These are phyloP conservation scores for Pheosia tremula DNA, from an alignment of 2,888 invertebrate genomes.

Conservation along the genomic window DNA sequence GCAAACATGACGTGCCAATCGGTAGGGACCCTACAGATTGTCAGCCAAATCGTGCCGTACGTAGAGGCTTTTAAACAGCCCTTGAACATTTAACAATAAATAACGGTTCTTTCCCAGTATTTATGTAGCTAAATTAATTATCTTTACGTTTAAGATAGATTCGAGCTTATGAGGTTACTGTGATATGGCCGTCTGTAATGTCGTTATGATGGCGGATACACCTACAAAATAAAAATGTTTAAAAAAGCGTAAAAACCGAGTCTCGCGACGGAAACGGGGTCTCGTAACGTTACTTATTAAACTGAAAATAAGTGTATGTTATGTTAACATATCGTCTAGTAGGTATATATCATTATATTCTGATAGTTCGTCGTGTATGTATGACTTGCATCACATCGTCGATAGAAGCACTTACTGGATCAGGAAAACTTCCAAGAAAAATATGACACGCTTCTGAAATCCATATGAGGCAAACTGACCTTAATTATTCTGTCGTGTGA, in stretches of 20 bases:
- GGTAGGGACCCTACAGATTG: no score
- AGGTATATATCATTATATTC: neutral
- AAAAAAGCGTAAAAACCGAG: constrained; percentile 23
- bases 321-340: neutral
- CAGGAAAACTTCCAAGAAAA: constrained; percentile 19
- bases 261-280: constrained; percentile 21
- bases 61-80: no score
- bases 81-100: no score
- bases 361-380: neutral
- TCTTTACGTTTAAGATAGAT: constrained; percentile 16
- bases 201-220: constrained; percentile 21
- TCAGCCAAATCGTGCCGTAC: no score
- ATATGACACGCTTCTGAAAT: constrained; percentile 41
- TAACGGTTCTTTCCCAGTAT: no score
- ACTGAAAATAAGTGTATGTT: constrained; percentile 8
- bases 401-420: neutral
- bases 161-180: constrained; percentile 27
- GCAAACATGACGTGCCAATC: no score
- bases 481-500: constrained; percentile 52
- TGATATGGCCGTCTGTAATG: constrained; percentile 16
- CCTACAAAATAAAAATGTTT: constrained; percentile 20
- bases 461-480: constrained; percentile 50
- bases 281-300: constrained; percentile 31
- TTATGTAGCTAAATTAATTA: no score
- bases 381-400: neutral